These are phyloP conservation scores for Ciconia nigra DNA, from an alignment of 2,797 vertebrate species.

Conservation along the genomic window DNA sequence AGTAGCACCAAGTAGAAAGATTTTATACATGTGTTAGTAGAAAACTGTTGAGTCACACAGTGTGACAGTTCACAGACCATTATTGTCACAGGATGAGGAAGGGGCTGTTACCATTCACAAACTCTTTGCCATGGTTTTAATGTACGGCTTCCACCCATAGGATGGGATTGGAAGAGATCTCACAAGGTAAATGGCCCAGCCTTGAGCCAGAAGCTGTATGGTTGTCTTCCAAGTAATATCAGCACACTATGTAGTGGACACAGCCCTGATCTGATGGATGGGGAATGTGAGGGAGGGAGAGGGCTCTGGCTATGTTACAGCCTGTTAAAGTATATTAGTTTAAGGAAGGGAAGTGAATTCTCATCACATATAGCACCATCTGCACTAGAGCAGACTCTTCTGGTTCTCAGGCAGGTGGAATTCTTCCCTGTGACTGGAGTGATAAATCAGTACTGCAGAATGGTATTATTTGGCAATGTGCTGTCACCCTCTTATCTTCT, in stretches of 20 bases:
- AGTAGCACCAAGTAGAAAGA: background rate
- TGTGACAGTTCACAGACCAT: background rate
- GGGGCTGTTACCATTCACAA: background rate
- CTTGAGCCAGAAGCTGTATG: background rate
- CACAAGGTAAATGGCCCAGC: rapidly evolving
- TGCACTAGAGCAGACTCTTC: background rate
- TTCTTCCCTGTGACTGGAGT: background rate
- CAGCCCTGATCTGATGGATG: background rate
- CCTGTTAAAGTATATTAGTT: background rate
- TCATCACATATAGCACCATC: background rate
- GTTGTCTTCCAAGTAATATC: background rate
- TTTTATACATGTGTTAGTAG: background rate
- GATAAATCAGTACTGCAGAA: background rate
- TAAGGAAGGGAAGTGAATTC: background rate
- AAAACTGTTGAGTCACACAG: background rate
- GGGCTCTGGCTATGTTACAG: background rate
- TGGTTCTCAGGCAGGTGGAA: background rate
- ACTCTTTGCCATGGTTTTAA: background rate
- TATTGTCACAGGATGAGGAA: background rate
- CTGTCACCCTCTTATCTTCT: background rate
- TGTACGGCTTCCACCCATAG: background rate
- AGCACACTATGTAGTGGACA: background rate
- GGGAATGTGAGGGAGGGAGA: background rate
- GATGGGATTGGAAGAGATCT: background rate
- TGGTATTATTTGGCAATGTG: background rate